Conservation (phyloP, 2,113 vertebrate species). For the Desmodus rotundus region DNA sequence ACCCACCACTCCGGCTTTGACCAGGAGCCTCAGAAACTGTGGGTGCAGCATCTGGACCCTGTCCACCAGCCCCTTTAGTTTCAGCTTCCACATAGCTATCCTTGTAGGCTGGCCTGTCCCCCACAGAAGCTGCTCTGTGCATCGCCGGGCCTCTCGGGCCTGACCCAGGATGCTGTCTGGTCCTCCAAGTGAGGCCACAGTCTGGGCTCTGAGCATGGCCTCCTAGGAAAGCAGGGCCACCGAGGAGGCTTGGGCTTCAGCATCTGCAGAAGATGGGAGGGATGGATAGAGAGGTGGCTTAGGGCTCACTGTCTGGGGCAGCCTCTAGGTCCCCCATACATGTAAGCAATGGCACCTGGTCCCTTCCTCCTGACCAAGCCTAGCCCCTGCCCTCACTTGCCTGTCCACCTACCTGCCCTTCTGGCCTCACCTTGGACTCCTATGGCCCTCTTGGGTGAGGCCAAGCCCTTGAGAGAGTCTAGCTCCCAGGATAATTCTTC, state of each 20-base stretch:
- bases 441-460: conserved; percentile 15
- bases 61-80: conserved; percentile 79
- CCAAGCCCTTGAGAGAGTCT: conserved; percentile 45
- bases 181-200: conserved; percentile 73
- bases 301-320: not conserved
- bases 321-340: not conserved
- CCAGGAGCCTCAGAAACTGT: conserved; percentile 66
- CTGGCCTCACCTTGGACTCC: not conserved
- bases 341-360: not conserved
- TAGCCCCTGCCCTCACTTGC: not conserved
- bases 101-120: conserved; percentile 65
- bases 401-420: not conserved
- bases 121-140: conserved; percentile 70
- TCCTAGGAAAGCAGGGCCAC: conserved; percentile 74
- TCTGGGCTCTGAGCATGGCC: conserved; percentile 67
- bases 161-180: conserved; percentile 72
- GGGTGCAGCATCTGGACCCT: conserved; percentile 72
- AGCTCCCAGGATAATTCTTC: conserved; percentile 20
- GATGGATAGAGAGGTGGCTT: not conserved
- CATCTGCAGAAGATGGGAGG: conserved; percentile 76
- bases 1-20: conserved; percentile 42
- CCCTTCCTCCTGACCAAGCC: not conserved
- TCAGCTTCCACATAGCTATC: conserved; percentile 75
- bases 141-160: conserved; percentile 50
- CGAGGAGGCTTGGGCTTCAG: conserved; percentile 71